phyloP scores from a whole-genome alignment of 1,140 invertebrate species.

The Saccostrea glomerata region DNA sequence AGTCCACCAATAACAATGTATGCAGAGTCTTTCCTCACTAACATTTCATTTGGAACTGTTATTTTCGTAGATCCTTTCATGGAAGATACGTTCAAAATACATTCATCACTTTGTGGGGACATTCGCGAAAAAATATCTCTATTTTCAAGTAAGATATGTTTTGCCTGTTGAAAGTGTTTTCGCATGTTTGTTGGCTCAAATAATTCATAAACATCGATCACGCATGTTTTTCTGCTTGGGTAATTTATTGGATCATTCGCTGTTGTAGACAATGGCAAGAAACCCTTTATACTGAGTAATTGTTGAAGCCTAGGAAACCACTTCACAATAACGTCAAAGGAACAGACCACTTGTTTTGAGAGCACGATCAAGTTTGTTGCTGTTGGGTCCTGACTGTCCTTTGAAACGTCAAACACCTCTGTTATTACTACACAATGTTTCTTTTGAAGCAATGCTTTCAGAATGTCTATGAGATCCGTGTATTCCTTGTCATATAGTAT shows the following conservation, averaged over 20 bases:
- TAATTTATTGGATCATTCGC: not conserved
- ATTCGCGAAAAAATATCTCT: not conserved
- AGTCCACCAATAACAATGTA: slow-evolving; percentile 71
- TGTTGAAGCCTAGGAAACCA: not conserved
- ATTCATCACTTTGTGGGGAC: not conserved
- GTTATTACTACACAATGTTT: not conserved
- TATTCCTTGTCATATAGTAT: not conserved
- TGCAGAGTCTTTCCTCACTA: not conserved
- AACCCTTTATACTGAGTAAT: not conserved
- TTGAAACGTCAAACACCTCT: not conserved
- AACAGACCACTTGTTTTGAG: not conserved
- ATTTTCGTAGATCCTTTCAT: not conserved
- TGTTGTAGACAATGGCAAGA: not conserved
- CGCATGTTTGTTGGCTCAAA: not conserved
- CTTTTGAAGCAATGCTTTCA: not conserved
- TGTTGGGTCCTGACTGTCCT: not conserved
- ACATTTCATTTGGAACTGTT: not conserved
- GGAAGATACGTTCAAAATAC: not conserved
- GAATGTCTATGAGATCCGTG: not conserved
- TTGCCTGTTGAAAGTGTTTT: not conserved
- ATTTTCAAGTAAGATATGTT: not conserved
- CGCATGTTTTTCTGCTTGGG: not conserved
- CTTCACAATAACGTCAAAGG: not conserved
- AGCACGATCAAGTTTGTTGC: not conserved
- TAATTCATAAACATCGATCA: not conserved